phyloP scores from a whole-genome alignment of 2,888 invertebrate genomes.

The Lapara coniferarum region DNA sequence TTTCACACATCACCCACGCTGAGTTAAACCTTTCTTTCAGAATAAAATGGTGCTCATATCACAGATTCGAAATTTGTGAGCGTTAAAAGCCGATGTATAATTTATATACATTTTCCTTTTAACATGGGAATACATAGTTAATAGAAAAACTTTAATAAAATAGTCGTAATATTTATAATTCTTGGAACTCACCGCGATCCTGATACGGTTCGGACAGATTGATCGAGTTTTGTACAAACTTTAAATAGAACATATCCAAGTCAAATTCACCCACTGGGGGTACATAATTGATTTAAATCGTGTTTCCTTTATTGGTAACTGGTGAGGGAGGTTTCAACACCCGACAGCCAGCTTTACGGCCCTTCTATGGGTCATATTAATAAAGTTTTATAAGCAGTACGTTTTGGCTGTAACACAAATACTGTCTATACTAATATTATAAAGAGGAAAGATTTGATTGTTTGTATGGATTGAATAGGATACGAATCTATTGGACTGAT shows the following conservation, averaged over 20 bases:
- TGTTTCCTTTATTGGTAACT: constrained; percentile 26
- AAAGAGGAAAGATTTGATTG: background rate
- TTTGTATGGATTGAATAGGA: too few relatives aligned
- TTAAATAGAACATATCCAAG: constrained; percentile 25
- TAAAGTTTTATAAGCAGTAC: constrained; percentile 50
- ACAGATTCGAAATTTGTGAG: too few relatives aligned
- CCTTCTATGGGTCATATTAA: constrained; percentile 48
- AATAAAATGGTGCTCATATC: too few relatives aligned
- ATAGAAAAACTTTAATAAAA: background rate
- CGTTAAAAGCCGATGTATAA: too few relatives aligned
- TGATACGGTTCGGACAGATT: constrained; percentile 6
- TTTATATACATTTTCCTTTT: background rate
- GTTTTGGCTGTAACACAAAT: constrained; percentile 34
- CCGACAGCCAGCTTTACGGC: constrained; percentile 25
- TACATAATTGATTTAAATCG: constrained; percentile 27
- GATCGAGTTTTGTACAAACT: constrained; percentile 20
- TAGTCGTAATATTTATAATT: background rate
- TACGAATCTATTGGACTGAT: too few relatives aligned
- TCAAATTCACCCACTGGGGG: constrained; percentile 31
- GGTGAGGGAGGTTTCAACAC: constrained; percentile 23
- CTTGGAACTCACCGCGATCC: background rate
- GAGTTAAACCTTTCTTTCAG: background rate
- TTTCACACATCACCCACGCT: background rate
- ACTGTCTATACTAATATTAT: constrained; percentile 23
- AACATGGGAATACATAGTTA: background rate